Conservation (phyloP, 2,113 vertebrate species). For the Sylvia atricapilla region DNA sequence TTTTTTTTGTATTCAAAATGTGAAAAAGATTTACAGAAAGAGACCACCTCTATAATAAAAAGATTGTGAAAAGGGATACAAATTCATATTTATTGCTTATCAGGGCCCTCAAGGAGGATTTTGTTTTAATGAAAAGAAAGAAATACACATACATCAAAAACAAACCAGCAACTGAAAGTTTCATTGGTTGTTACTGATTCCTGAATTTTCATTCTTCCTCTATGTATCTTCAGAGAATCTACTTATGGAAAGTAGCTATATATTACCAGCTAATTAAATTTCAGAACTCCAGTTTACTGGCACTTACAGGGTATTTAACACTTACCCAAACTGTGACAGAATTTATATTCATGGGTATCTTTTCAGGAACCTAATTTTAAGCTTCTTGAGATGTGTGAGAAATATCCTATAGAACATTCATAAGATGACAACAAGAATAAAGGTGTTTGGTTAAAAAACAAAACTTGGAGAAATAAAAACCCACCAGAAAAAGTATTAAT, state of each 20-base stretch:
- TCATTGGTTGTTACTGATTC: not conserved
- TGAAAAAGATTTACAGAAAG: not conserved
- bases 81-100: not conserved
- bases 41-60: not conserved
- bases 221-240: not conserved
- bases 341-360: slow-evolving; percentile 32
- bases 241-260: not conserved
- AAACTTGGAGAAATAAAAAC: not conserved
- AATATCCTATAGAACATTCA: not conserved
- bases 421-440: slow-evolving; percentile 3
- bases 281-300: not conserved
- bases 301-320: slow-evolving; percentile 41
- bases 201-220: not conserved
- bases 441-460: not conserved
- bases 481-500: not conserved
- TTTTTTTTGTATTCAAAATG: not conserved
- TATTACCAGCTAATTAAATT: not conserved
- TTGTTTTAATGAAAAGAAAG: not conserved
- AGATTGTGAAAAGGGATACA: accelerated
- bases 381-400: not conserved
- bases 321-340: not conserved
- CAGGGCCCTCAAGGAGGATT: not conserved
- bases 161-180: not conserved
- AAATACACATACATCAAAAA: accelerated
- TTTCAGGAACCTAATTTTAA: slow-evolving; percentile 18